Evolutionary conservation across 2,797 vertebrate genomes (phyloP), one percentile per base, ranked within the genome.

Genomic region (Urophycis tenuis): DNA sequence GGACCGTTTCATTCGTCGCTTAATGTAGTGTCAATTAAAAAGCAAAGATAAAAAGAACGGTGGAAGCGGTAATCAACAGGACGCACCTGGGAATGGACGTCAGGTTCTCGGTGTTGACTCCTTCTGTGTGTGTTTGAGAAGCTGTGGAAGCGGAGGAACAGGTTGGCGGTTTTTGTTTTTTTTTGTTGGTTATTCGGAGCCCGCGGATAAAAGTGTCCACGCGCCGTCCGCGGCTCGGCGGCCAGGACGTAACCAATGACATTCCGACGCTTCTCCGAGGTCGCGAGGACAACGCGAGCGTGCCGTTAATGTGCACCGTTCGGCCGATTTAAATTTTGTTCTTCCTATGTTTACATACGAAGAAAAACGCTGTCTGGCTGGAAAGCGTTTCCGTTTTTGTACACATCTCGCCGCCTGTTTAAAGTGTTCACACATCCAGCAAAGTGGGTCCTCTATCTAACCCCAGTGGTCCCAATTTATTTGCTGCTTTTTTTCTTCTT

Each of bases 401-500:
- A 25, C 9, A 60, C 9, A 60, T 25, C 53, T 60, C 53, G 22
- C 53, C 53, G 53, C 22, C 53, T 25, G n/a, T 60, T n/a, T 25
- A 6, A 6, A 67, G 60, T 12, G 60, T 67, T 67, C 60, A 29
- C 60, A 29, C 60, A 29, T 67, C 25, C 60, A 29, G 60, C 60
- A 67, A 67, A 67, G 60, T 67, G 60, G 60, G 60, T 41, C 49
- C 49, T 35, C 72, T 31, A 25, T 36, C 72, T 41, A 7, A 25
- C 35, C 72, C 34, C 35, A 9, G 19, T 33, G 30, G 14, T 45
- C 39, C 35, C 39, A 12, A 17, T 19, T 29, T 29, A 29, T 25
- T 29, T 69, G 29, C n/a, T 79, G 22, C 64, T 71, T 3, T n/a
- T n/a, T 11, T 33, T 75, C 71, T 74, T 76, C 39, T 79, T 81